phyloP scores from a whole-genome alignment of 2,888 invertebrate genomes.

The Cerceris rybyensis region DNA sequence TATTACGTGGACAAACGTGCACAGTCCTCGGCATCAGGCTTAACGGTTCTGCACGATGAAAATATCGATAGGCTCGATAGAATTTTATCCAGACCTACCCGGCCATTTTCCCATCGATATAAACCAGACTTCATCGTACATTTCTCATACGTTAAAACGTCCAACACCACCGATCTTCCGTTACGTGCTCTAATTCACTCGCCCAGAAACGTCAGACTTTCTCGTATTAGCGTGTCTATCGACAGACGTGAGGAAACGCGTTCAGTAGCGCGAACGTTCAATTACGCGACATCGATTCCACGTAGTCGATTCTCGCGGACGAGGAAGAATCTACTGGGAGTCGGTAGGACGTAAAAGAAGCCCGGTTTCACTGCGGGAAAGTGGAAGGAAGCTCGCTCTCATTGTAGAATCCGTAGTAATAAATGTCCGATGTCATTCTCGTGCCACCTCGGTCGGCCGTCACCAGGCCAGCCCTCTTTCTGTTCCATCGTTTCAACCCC shows the following conservation, averaged over 20 bases:
- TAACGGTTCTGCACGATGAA: not conserved
- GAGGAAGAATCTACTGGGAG: constrained; percentile 32
- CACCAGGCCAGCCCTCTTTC: constrained; percentile 45
- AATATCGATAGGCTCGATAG: not conserved
- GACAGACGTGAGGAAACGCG: constrained; percentile 25
- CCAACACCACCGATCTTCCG: not conserved
- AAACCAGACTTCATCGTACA: too few species aligned
- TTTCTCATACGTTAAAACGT: not conserved
- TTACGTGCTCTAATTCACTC: constrained; percentile 22
- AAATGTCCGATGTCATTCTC: constrained; percentile 77
- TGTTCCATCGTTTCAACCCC: constrained; percentile 45
- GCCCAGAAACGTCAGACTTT: constrained; percentile 26
- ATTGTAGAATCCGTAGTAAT: constrained; percentile 76
- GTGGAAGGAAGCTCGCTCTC: constrained; percentile 51
- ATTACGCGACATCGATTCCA: constrained; percentile 29
- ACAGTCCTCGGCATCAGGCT: not conserved
- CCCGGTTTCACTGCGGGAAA: constrained; percentile 16
- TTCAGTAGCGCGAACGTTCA: constrained; percentile 19
- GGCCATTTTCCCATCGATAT: not conserved
- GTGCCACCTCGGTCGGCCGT: constrained; percentile 58
- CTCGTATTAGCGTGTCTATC: constrained; percentile 26
- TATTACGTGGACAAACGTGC: not conserved
- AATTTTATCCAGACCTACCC: not conserved
- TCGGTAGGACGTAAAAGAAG: constrained; percentile 25
- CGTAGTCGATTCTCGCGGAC: constrained; percentile 6